Percentiles rank a stretch among this genome's conserved stretches.
Conservation (phyloP, 2,797 vertebrate genomes). For the Sparus aurata region DNA sequence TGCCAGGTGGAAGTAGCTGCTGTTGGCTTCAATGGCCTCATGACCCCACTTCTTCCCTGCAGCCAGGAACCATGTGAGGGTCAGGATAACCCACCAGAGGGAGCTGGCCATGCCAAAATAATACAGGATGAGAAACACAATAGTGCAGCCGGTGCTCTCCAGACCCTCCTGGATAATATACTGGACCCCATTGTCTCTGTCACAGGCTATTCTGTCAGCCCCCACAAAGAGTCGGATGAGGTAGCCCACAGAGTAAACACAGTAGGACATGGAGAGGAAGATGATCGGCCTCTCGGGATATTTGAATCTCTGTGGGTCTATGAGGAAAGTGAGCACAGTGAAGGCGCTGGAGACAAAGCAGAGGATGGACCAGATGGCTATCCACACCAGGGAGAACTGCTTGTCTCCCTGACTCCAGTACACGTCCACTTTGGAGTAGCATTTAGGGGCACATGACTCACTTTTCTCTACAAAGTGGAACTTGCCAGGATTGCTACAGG, state of each 20-base stretch:
- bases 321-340: slow-evolving; percentile 97
- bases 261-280: slow-evolving; percentile 99
- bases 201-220: slow-evolving; percentile 95
- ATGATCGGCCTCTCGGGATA: slow-evolving; percentile 99
- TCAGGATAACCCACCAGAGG: slow-evolving; percentile 98
- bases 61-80: slow-evolving; percentile 97
- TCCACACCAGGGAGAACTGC: slow-evolving; percentile 94
- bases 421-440: slow-evolving; percentile 93
- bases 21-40: slow-evolving; percentile 98
- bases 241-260: slow-evolving; percentile 96
- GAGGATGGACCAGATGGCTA: slow-evolving; percentile 95
- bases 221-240: slow-evolving; percentile 97
- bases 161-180: slow-evolving; percentile 98
- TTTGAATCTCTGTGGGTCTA: slow-evolving; percentile 96
- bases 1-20: slow-evolving; percentile 98
- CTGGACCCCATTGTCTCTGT: slow-evolving; percentile 94
- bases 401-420: slow-evolving; percentile 98
- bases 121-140: slow-evolving; percentile 97
- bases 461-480: slow-evolving; percentile 98
- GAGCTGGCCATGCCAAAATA: slow-evolving; percentile 99
- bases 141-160: slow-evolving; percentile 98
- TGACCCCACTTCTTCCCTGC: slow-evolving; percentile 99
- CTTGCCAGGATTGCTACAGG: slow-evolving; percentile 93
- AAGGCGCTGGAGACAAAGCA: slow-evolving; percentile 98
- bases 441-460: slow-evolving; percentile 94